Evolutionary conservation across 2,113 vertebrate genomes (phyloP).

Genomic region (Erpornis zantholeuca): DNA sequence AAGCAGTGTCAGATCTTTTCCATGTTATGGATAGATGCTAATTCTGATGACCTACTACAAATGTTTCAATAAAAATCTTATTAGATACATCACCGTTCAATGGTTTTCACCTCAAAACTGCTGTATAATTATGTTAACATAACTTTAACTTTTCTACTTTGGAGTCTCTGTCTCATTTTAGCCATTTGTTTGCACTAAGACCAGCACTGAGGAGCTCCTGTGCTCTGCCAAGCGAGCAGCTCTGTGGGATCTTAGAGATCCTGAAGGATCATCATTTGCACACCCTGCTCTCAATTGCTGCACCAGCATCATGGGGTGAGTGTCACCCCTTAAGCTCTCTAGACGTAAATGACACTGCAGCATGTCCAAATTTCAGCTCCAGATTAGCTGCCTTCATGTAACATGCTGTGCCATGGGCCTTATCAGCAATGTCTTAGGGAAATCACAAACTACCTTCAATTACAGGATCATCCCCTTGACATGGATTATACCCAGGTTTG

Average conservation of each 20-base stretch:
- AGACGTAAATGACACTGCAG: background rate
- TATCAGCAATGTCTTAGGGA: background rate
- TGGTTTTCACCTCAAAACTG: background rate
- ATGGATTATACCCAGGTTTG: background rate
- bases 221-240: background rate
- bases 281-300: background rate
- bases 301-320: background rate
- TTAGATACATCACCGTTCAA: background rate
- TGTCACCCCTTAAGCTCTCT: background rate
- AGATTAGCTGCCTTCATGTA: background rate
- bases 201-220: background rate
- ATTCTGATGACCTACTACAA: background rate
- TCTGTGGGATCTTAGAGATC: fast-evolving
- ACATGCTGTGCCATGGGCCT: background rate
- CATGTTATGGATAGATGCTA: background rate
- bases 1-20: background rate
- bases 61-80: background rate
- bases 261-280: background rate
- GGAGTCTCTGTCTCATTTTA: background rate
- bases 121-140: background rate
- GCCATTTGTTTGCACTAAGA: background rate
- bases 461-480: background rate
- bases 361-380: background rate
- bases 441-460: background rate
- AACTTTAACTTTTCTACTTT: background rate